Percentiles rank a stretch among this genome's conserved stretches.
Conservation (phyloP, 2,797 vertebrate species). For the Halcyon badia region DNA sequence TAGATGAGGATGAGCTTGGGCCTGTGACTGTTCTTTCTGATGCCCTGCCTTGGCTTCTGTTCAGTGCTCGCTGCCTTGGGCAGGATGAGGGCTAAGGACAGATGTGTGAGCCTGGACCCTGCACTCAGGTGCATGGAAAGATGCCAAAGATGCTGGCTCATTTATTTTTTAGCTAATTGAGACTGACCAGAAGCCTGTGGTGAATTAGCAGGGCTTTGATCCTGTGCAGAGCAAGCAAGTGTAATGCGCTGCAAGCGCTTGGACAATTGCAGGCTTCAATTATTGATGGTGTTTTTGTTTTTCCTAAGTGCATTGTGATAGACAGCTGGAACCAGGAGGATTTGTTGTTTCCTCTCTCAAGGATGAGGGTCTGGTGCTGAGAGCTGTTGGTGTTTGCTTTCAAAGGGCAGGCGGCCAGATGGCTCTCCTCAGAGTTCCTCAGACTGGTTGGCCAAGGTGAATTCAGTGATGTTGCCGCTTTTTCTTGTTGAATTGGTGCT, state of each 20-base stretch:
- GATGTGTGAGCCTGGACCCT: background rate
- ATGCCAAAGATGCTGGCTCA: background rate
- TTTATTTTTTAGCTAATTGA: slow-evolving; percentile 44
- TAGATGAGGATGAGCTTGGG: fast-evolving
- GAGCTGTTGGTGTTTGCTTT: background rate
- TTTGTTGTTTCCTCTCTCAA: background rate
- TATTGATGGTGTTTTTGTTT: slow-evolving; percentile 46
- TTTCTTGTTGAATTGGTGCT: background rate
- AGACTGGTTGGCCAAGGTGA: background rate
- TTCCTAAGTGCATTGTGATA: background rate
- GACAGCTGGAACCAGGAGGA: background rate
- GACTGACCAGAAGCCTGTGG: background rate
- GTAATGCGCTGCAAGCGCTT: fast-evolving
- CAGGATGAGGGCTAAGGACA: background rate
- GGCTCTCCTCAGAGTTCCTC: background rate
- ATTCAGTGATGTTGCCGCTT: fast-evolving
- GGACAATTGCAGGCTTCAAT: slow-evolving; percentile 16
- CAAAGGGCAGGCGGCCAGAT: fast-evolving
- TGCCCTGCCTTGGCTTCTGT: fast-evolving
- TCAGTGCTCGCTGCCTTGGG: fast-evolving
- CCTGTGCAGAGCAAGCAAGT: background rate
- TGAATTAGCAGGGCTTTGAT: slow-evolving; percentile 6
- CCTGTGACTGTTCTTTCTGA: fast-evolving
- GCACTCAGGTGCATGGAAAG: fast-evolving
- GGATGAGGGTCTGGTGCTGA: background rate